Base-by-base conservation (phyloP, 2,113 vertebrate genomes). In the Caranx ignobilis region DNA sequence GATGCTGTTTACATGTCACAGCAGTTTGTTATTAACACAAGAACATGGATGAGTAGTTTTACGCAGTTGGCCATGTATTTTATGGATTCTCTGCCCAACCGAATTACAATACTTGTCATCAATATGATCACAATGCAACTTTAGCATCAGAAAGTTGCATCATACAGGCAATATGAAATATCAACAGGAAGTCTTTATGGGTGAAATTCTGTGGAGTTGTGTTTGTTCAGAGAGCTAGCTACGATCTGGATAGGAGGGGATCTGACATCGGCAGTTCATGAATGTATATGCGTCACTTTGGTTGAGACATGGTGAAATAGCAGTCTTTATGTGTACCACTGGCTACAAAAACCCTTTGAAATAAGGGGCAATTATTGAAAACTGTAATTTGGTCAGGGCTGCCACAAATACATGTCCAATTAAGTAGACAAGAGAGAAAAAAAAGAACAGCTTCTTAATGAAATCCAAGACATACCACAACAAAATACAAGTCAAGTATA, bases 21-120 rank as follows among this genome's bases (percentile, higher is more conserved):
- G 50, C 48, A 4, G 11, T 37, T 43, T 50, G 21, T 70, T 47
- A 50, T 18, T 77, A 6, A 86, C 72, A 82, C 15, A 19, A 73
- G 65, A 84, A 60, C 43, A 64, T 39, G 31, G 11, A 64, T 39
- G 4, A 45, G 15, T 10, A 66, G 34, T 75, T 83, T 79, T 78
- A 47, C 11, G 61, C 34, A 75, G 39, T 89, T 91, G 90, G 91
- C 86, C 90, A 93, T 94, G 90, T 92, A 92, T 93, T 86, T 85
- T 73, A 93, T 92, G 87, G 92, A 93, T 93, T 94, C 92, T 94
- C 92, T 94, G 93, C 92, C 92, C 91, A 94, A 92, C 92, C 86
- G 64, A 94, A 91, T 90, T 92, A 86, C 88, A 85, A 74, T 68
- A 68, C 16, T 70, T 13, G 74, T 60, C 52, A 63, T 75, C 34